Conservation (phyloP, 2,888 invertebrate genomes). For the Catocala sponsa region DNA sequence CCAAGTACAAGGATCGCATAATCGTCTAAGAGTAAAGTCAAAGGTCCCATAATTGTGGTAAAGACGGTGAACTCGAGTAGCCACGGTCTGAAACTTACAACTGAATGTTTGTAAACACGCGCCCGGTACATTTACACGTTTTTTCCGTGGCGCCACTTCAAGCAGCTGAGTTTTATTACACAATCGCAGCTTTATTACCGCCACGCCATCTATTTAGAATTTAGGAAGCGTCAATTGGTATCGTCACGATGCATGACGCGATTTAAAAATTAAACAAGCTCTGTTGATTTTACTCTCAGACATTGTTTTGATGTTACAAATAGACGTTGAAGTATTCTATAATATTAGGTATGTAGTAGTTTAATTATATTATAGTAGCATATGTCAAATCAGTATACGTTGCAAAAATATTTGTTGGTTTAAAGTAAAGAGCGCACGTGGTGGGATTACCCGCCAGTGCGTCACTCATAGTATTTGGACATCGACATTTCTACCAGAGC, state of each 20-base stretch:
- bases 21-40: conserved; percentile 52
- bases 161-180: conserved; percentile 77
- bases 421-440: conserved; percentile 34
- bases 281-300: conserved; percentile 20
- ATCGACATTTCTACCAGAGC: conserved; percentile 77
- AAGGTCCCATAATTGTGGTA: conserved; percentile 61
- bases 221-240: conserved; percentile 60
- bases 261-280: conserved; percentile 29
- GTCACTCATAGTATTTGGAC: conserved; percentile 70
- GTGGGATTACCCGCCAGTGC: conserved; percentile 65
- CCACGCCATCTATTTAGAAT: conserved; percentile 64
- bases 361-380: conserved; percentile 3
- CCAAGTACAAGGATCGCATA: conserved; percentile 53
- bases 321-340: conserved; percentile 14
- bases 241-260: conserved; percentile 43
- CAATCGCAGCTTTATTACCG: conserved; percentile 71
- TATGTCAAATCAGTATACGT: not conserved
- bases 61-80: conserved; percentile 53
- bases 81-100: conserved; percentile 52
- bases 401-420: conserved; percentile 4
- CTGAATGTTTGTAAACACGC: conserved; percentile 79
- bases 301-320: conserved; percentile 9
- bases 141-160: conserved; percentile 68
- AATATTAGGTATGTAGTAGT: conserved; percentile 15
- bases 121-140: conserved; percentile 62